These are phyloP conservation scores for Halcyon smyrnensis DNA, from an alignment of 2,797 vertebrate species.

Conservation along the genomic window DNA sequence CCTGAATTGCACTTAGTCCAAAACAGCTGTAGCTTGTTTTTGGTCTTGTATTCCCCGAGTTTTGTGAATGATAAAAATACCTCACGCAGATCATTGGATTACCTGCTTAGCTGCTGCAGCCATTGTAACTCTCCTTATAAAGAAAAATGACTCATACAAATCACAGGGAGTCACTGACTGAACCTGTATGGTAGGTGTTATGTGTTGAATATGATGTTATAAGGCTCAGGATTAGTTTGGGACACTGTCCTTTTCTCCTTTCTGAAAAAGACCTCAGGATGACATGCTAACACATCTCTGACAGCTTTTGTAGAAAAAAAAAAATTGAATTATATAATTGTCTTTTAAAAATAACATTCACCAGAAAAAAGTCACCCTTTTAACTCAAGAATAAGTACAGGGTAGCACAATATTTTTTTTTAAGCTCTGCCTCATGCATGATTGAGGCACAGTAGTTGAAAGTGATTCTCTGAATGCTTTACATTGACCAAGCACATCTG, in stretches of 20 bases:
- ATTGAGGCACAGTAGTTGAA: neutral
- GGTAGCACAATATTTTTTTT: neutral
- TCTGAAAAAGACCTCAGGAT: neutral
- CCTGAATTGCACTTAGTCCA: neutral
- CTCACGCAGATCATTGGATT: neutral
- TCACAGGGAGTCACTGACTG: neutral
- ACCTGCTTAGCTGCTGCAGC: neutral
- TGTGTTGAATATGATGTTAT: neutral
- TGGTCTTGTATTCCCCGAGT: neutral
- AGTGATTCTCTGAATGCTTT: neutral
- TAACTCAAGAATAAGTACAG: neutral
- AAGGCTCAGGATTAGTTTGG: neutral
- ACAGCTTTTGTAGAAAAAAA: neutral
- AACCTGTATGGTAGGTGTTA: neutral
- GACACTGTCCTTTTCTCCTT: neutral
- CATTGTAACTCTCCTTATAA: neutral
- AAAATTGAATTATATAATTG: neutral
- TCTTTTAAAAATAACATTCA: neutral
- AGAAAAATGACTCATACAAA: neutral
- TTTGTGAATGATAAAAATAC: slow-evolving; percentile 2
- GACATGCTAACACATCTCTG: neutral
- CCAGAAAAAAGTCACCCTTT: neutral
- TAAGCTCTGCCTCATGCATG: neutral
- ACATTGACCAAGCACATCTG: neutral
- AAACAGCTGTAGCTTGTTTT: neutral